Conservation (phyloP, 2,797 vertebrate species). For the Anguilla marmorata region DNA sequence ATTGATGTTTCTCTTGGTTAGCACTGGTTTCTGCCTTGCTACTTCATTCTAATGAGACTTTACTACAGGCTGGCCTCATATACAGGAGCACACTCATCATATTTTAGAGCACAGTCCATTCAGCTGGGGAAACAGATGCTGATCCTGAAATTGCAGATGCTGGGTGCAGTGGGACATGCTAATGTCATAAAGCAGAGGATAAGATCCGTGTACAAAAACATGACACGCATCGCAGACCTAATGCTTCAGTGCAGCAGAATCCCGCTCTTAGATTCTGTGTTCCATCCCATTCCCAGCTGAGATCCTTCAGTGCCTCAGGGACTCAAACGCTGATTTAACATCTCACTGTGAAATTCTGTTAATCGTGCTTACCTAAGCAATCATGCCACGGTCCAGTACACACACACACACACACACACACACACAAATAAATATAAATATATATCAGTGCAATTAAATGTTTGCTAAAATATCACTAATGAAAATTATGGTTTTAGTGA, state of each 20-base stretch:
- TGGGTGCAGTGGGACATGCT: constrained; percentile 30
- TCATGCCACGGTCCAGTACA: neutral
- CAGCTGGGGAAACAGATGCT: neutral
- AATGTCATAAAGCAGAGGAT: constrained; percentile 40
- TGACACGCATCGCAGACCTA: constrained; percentile 28
- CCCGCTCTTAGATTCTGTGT: neutral
- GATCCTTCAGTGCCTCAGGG: neutral
- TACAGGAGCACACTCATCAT: neutral
- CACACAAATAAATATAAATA: neutral
- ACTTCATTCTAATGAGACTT: no score
- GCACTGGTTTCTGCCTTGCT: no score
- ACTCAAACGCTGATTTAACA: neutral
- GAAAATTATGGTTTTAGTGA: neutral
- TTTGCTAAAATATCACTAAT: neutral
- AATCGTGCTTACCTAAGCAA: constrained; percentile 7
- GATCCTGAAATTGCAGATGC: neutral
- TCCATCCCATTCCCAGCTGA: constrained; percentile 1
- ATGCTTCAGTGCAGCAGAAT: constrained; percentile 4
- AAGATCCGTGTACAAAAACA: constrained; percentile 21
- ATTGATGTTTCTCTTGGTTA: no score
- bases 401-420: constrained; percentile 4
- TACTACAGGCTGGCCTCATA: neutral
- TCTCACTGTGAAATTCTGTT: constrained; percentile 31
- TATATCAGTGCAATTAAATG: neutral
- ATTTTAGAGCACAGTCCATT: neutral